Evolutionary conservation across 2,888 invertebrate species (phyloP).

Genomic region (Pasiphila rectangulata): DNA sequence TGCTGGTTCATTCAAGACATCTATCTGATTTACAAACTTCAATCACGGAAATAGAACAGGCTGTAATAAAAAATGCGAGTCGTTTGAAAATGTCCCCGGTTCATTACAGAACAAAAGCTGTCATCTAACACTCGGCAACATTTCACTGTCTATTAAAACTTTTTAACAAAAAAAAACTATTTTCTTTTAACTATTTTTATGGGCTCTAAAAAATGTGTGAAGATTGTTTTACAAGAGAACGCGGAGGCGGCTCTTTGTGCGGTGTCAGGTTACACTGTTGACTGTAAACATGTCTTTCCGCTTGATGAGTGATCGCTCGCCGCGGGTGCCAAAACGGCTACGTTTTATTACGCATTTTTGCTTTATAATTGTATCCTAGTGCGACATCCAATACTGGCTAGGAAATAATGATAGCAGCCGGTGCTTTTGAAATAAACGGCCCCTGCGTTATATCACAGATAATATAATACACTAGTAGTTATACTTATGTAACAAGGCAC

Average conservation of each 20-base stretch:
- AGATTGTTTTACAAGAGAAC: slow-evolving; percentile 76
- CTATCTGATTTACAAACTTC: slow-evolving; percentile 20
- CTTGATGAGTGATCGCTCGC: slow-evolving; percentile 61
- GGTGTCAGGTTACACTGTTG: slow-evolving; percentile 72
- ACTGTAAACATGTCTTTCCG: slow-evolving; percentile 78
- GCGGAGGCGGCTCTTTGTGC: slow-evolving; percentile 77
- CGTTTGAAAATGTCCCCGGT: slow-evolving; percentile 71
- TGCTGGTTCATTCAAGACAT: too few relatives aligned
- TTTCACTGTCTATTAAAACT: slow-evolving; percentile 79
- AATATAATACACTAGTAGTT: too few relatives aligned
- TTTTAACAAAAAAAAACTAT: slow-evolving; percentile 51
- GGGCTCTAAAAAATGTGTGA: slow-evolving; percentile 75
- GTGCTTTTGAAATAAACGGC: too few relatives aligned
- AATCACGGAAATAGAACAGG: slow-evolving; percentile 63
- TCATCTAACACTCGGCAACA: slow-evolving; percentile 78
- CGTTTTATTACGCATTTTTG: slow-evolving; percentile 30
- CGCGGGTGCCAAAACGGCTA: slow-evolving; percentile 59
- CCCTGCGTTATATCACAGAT: too few relatives aligned
- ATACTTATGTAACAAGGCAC: too few relatives aligned
- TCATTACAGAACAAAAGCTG: slow-evolving; percentile 80
- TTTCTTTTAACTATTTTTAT: slow-evolving; percentile 80
- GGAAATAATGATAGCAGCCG: too few relatives aligned
- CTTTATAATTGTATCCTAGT: slow-evolving; percentile 32
- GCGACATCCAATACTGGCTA: slow-evolving; percentile 2
- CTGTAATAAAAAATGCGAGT: slow-evolving; percentile 66